A percentile compares a stretch with the other conserved stretches of the same genome.
Conservation (phyloP, 37 sponge, comb jelly and placozoan species). For the Ephydatia muelleri region DNA sequence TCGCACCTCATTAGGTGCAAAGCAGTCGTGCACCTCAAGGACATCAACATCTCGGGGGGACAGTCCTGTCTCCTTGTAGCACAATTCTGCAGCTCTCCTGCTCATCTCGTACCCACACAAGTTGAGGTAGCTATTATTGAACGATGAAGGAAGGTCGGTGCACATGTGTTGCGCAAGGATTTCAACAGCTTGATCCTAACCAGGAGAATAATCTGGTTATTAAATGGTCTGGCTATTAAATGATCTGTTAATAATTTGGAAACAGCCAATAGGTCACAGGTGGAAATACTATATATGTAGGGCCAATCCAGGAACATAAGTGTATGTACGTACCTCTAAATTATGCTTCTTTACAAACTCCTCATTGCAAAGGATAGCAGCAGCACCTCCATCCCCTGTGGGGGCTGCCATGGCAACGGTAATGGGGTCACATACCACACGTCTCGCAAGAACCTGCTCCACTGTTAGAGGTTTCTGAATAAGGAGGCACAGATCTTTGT, state of each 20-base stretch:
- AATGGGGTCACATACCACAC: conserved; percentile 62
- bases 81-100: conserved; percentile 41
- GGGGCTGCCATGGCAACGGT: conserved; percentile 74
- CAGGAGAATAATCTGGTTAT: too few species aligned
- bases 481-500: background rate
- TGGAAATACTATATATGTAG: too few species aligned
- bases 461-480: too few species aligned
- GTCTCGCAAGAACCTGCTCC: too few species aligned
- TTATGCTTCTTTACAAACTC: conserved; percentile 29
- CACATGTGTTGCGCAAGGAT: conserved; percentile 72
- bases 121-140: conserved; percentile 50
- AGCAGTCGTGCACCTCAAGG: conserved; percentile 82
- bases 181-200: too few species aligned
- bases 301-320: too few species aligned
- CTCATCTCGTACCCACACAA: conserved; percentile 80
- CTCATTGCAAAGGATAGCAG: conserved; percentile 69
- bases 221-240: too few species aligned
- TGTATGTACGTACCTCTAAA: too few species aligned
- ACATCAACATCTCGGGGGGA: conserved; percentile 58
- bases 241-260: too few species aligned
- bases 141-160: conserved; percentile 73
- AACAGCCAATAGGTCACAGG: too few species aligned
- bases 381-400: conserved; percentile 78
- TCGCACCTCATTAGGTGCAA: conserved; percentile 74
- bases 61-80: conserved; percentile 40